A percentile compares a stretch with the other conserved stretches of the same genome.
Evolutionary conservation across 1,140 invertebrate species (phyloP).

Genomic region (Dendroctonus ponderosae): DNA sequence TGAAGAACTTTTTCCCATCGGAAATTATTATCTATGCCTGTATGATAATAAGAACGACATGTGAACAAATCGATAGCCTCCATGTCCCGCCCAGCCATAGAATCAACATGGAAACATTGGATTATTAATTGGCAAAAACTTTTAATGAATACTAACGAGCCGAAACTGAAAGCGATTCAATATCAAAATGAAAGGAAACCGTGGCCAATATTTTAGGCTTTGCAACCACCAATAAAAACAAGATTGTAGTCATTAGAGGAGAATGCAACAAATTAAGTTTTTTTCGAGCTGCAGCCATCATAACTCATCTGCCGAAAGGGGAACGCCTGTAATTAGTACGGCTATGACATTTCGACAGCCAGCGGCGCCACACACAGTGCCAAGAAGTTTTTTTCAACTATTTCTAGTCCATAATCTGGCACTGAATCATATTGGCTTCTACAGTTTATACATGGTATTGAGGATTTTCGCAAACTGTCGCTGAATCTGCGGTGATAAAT

Average conservation of each 20-base stretch:
- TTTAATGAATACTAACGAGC: slow-evolving; percentile 5
- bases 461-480: no score
- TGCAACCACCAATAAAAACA: slow-evolving; percentile 10
- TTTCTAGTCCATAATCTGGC: no score
- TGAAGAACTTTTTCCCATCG: no score
- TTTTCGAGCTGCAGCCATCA: slow-evolving; percentile 9
- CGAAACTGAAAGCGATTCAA: neutral
- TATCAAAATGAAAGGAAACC: slow-evolving; percentile 7
- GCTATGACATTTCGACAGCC: slow-evolving; percentile 5
- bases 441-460: no score
- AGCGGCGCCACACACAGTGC: slow-evolving; percentile 17
- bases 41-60: no score
- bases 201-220: slow-evolving; percentile 1
- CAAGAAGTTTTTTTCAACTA: slow-evolving; percentile 3
- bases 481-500: no score
- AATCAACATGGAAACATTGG: neutral
- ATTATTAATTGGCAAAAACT: neutral
- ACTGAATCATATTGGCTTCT: no score
- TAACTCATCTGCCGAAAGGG: slow-evolving; percentile 23
- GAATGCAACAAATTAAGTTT: slow-evolving; percentile 15
- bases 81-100: no score
- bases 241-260: slow-evolving; percentile 15
- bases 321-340: slow-evolving; percentile 25
- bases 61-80: no score
- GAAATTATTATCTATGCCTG: no score